These are phyloP conservation scores for Pteronotus mesoamericanus DNA, from an alignment of 2,797 vertebrate species.

Conservation along the genomic window DNA sequence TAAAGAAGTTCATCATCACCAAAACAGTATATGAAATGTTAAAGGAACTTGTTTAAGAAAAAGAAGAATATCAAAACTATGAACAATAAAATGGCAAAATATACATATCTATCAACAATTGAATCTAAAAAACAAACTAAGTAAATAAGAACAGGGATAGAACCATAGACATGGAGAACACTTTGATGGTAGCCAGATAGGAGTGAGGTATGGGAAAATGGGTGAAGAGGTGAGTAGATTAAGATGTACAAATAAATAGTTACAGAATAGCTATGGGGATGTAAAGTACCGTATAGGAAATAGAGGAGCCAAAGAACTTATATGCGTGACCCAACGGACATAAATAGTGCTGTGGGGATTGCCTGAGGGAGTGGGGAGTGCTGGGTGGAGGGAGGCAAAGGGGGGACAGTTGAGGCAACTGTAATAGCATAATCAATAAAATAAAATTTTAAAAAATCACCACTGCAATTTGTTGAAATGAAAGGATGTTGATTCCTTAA, in stretches of 20 bases:
- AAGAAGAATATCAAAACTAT: not conserved
- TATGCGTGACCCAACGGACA: not conserved
- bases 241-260: not conserved
- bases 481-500: not conserved
- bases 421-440: not conserved
- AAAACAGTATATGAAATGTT: not conserved
- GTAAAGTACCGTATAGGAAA: not conserved
- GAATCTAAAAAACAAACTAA: not conserved
- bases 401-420: not conserved
- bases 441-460: not conserved
- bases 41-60: not conserved
- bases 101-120: not conserved
- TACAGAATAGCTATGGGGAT: not conserved
- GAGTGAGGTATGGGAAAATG: not conserved
- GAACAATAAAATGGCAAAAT: not conserved
- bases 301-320: not conserved
- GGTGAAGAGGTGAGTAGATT: not conserved
- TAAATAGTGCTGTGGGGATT: not conserved
- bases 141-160: not conserved
- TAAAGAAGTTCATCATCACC: not conserved
- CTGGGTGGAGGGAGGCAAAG: not conserved
- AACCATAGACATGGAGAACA: not conserved
- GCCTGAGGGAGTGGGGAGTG: not conserved
- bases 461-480: not conserved
- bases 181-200: not conserved